phyloP scores from a whole-genome alignment of 2,888 invertebrate genomes.

The Blera fallax region DNA sequence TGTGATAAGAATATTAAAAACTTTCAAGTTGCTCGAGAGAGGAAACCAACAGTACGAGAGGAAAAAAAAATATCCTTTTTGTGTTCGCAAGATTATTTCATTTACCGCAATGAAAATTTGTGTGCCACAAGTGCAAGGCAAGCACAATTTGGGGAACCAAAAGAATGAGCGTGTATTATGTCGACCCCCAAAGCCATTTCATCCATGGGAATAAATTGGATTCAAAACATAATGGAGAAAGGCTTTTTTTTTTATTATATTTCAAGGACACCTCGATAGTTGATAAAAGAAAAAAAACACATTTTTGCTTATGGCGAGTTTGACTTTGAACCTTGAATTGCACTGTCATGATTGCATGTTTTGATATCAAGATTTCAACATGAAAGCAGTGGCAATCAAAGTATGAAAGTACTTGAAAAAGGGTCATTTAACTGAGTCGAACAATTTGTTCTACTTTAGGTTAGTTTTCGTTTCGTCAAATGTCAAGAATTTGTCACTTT shows the following conservation, averaged over 20 bases:
- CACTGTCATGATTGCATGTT: neutral
- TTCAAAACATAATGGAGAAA: constrained; percentile 34
- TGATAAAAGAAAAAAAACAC: constrained; percentile 1
- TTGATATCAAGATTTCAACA: neutral
- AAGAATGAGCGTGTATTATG: neutral
- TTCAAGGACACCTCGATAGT: constrained; percentile 32
- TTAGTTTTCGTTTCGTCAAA: too few species aligned
- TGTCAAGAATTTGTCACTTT: too few species aligned
- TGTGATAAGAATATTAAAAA: constrained; percentile 54
- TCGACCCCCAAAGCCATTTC: constrained; percentile 2
- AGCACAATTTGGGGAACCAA: constrained; percentile 4
- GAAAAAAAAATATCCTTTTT: constrained; percentile 16
- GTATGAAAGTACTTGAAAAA: too few species aligned
- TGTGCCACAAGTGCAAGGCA: constrained; percentile 29
- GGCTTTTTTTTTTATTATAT: constrained; percentile 10
- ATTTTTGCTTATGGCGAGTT: constrained; percentile 5
- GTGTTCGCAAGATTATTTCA: constrained; percentile 46
- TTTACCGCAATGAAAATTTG: constrained; percentile 31
- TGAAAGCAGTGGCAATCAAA: too few species aligned
- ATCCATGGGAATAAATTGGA: constrained; percentile 51
- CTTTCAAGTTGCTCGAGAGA: constrained; percentile 12
- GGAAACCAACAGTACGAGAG: neutral
- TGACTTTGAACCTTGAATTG: constrained; percentile 39
- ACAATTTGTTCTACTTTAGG: too few species aligned
- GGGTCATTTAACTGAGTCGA: too few species aligned